Evolutionary conservation across 2,888 invertebrate genomes (phyloP).

Genomic region (Bhutanitis thaidina): DNA sequence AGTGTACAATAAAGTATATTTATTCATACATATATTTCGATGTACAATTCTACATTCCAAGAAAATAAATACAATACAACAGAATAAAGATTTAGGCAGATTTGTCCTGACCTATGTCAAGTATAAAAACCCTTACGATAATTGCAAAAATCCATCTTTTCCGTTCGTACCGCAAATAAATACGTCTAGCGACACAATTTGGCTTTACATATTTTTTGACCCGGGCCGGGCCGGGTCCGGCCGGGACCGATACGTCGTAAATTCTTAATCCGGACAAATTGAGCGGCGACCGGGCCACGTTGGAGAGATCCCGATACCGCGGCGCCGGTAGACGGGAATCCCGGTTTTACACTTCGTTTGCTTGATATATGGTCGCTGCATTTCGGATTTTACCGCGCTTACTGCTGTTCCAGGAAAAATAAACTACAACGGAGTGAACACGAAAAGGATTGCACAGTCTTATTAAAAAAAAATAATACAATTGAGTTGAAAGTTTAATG

Average conservation of each 20-base stretch:
- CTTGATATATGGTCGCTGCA: conserved; percentile 26
- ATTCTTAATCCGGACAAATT: conserved; percentile 66
- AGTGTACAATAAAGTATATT: no score
- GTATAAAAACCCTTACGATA: conserved; percentile 11
- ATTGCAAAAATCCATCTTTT: conserved; percentile 21
- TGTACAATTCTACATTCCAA: no score
- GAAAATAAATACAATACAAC: no score
- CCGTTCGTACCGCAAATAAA: conserved; percentile 32
- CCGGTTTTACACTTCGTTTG: conserved; percentile 24
- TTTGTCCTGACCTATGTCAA: conserved; percentile 3
- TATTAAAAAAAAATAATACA: no score
- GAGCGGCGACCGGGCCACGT: conserved; percentile 29
- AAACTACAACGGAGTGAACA: not conserved
- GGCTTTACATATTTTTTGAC: conserved; percentile 43
- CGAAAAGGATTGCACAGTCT: not conserved
- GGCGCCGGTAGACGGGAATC: conserved; percentile 22
- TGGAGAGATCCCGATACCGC: conserved; percentile 19
- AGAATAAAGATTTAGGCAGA: no score
- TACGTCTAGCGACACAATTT: conserved; percentile 36
- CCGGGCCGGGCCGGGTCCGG: conserved; percentile 38
- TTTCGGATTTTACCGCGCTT: not conserved
- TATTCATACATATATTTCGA: no score
- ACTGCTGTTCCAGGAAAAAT: not conserved
- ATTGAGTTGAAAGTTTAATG: no score
- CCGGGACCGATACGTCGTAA: conserved; percentile 47